Conservation (phyloP, 2,797 vertebrate species). For the Cirrhinus mrigala region DNA sequence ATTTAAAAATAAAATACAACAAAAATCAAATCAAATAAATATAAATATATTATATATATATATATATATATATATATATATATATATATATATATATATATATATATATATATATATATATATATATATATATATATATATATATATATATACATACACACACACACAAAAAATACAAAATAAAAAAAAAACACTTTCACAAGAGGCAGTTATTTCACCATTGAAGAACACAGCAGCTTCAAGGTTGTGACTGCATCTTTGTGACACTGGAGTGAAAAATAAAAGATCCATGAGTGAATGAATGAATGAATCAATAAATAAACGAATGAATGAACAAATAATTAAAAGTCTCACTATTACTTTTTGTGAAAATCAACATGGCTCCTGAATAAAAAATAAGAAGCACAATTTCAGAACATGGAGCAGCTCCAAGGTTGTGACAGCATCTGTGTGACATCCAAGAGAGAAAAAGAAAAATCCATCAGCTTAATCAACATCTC, state of each 20-base stretch:
- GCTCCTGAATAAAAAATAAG: background rate
- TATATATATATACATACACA: no score
- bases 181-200: background rate
- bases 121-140: no score
- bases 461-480: constrained; percentile 22
- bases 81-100: no score
- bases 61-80: no score
- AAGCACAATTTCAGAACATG: background rate
- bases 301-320: background rate
- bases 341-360: background rate
- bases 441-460: constrained; percentile 24
- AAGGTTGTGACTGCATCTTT: background rate
- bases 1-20: no score
- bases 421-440: constrained; percentile 36
- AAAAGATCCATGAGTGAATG: background rate
- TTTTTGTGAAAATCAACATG: background rate
- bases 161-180: no score
- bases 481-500: constrained; percentile 59
- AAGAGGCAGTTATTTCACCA: background rate
- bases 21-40: no score
- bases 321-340: background rate
- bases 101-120: no score
- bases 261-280: background rate
- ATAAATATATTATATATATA: no score
- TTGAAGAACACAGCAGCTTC: background rate